A percentile compares a stretch with the other conserved stretches of the same genome.
Conservation (phyloP, 2,113 vertebrate genomes). For the Oxyruncus cristatus region DNA sequence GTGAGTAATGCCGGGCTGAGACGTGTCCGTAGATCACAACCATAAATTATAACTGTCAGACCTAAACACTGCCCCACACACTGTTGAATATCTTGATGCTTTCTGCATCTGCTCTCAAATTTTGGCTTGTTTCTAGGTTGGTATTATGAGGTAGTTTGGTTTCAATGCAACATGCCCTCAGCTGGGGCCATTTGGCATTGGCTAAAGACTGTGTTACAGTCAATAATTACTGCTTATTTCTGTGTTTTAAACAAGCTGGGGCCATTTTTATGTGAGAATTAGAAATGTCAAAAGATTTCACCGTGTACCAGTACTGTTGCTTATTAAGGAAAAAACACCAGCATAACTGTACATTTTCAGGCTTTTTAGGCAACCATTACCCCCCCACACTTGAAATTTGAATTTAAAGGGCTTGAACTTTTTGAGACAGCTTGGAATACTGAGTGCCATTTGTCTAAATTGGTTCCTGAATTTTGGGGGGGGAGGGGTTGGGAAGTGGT, state of each 20-base stretch:
- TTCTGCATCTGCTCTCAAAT: neutral
- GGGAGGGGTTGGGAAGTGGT: neutral
- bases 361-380: neutral
- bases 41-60: neutral
- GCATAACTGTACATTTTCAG: neutral
- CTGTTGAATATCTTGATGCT: neutral
- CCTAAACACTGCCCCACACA: neutral
- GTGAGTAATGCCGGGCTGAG: slow-evolving; percentile 77
- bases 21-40: neutral
- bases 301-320: neutral
- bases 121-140: neutral
- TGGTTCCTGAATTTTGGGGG: neutral
- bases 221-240: neutral
- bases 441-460: neutral
- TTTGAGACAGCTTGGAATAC: neutral
- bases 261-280: neutral
- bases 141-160: neutral
- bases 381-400: neutral
- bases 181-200: neutral
- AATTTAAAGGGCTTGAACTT: neutral
- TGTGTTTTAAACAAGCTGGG: neutral
- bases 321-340: neutral
- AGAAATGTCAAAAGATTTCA: neutral
- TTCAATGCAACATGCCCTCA: neutral
- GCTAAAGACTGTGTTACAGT: neutral